Evolutionary conservation across 1,140 invertebrate genomes (phyloP).

Genomic region (Phymorhynchus buccinoides): DNA sequence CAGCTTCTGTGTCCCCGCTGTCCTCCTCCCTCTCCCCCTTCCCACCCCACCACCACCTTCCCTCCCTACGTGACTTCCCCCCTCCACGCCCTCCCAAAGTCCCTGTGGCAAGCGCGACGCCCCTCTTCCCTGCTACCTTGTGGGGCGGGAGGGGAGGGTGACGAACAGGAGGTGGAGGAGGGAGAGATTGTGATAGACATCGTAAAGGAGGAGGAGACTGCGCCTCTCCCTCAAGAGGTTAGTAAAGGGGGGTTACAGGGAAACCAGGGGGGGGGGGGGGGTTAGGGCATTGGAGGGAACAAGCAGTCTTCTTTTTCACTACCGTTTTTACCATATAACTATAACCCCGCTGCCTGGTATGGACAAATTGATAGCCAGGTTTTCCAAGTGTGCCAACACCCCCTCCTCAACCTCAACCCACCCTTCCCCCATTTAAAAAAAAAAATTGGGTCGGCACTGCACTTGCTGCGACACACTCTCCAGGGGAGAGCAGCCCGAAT

Average conservation of each 20-base stretch:
- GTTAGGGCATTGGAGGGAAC: neutral
- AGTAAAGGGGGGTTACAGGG: neutral
- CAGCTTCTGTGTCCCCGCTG: constrained; percentile 6
- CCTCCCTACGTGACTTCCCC: neutral
- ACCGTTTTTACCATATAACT: too few species aligned
- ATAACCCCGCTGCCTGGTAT: too few species aligned
- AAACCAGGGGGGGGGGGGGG: too few species aligned
- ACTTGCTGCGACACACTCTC: too few species aligned
- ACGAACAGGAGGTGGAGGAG: too few species aligned
- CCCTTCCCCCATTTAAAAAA: too few species aligned
- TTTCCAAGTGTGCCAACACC: too few species aligned
- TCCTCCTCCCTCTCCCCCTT: neutral
- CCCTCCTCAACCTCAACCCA: too few species aligned
- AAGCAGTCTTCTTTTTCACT: too few species aligned
- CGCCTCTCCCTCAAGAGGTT: neutral
- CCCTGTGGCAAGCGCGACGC: neutral
- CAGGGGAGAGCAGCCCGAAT: too few species aligned
- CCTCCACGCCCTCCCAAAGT: neutral
- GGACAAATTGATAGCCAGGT: too few species aligned
- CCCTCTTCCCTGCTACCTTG: neutral
- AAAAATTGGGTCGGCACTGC: too few species aligned
- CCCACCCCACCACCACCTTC: neutral
- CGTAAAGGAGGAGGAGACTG: neutral
- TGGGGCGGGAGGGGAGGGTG: neutral
- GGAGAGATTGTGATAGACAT: neutral